Base-by-base conservation (phyloP, 2,888 invertebrate species). In the Pammene fasciana region DNA sequence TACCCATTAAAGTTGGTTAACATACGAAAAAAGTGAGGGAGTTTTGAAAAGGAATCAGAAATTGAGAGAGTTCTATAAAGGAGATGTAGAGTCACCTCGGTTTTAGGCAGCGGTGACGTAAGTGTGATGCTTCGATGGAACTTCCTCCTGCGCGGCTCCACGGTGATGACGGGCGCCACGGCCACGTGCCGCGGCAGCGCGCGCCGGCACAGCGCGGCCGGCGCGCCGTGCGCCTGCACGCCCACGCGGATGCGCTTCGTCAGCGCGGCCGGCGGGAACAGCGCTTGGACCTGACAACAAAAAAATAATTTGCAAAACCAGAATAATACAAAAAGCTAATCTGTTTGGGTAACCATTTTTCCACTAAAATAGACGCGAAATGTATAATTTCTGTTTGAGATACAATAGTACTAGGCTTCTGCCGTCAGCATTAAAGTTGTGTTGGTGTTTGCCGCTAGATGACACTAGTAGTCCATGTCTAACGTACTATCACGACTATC, bases 231-330 rank as follows among this genome's bases (percentile, higher is more conserved):
- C 56, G 99, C 99, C 95, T 99, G 99, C 73, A 99, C 94, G 73
- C 99, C 99, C 96, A 99, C 99, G 93, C 98, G 97, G 91, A 99
- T 99, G 88, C 98, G 98, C 93, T 99, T 99, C n/a, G 99, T 99
- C 59, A 99, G 94, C 52, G 99, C 99, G 76, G 97, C 97, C 50
- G 97, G 95, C 18, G 99, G 99, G 94, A 99, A 99, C 75, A 95
- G 94, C 7, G 95, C 95, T 78, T 95, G 95, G 3, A 95, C 95
- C 92, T 93, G 78, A n/a, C n/a, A n/a, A n/a, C n/a, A n/a, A n/a
- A n/a, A n/a, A n/a, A n/a, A n/a, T n/a, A n/a, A n/a, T n/a, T n/a
- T n/a, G n/a, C n/a, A n/a, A n/a, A n/a, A n/a, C n/a, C n/a, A n/a
- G n/a, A n/a, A n/a, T n/a, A n/a, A n/a, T n/a, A n/a, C n/a, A n/a